phyloP scores from a whole-genome alignment of 2,113 vertebrate genomes.

The Corythaixoides concolor region DNA sequence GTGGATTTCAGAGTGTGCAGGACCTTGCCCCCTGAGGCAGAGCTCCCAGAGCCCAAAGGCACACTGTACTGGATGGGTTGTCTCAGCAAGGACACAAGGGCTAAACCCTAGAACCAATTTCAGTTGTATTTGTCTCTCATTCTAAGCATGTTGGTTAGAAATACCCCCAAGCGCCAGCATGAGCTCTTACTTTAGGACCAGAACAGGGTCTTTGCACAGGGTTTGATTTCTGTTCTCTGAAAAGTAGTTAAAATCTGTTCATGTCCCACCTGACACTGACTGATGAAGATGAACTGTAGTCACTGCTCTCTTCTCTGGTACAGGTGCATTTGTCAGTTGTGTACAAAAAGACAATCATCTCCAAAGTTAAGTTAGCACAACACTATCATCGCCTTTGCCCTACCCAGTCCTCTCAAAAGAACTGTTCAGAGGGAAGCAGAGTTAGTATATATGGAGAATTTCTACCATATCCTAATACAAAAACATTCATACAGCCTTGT shows the following conservation, averaged over 20 bases:
- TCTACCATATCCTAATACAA: background rate
- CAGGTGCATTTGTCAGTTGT: background rate
- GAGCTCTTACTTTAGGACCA: background rate
- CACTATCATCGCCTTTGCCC: background rate
- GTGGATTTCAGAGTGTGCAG: background rate
- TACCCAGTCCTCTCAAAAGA: background rate
- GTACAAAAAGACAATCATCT: background rate
- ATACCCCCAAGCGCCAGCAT: background rate
- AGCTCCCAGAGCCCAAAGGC: background rate
- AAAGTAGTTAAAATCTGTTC: background rate
- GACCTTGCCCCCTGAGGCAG: background rate
- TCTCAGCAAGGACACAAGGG: background rate
- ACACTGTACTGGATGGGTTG: accelerated
- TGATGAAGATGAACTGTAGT: background rate
- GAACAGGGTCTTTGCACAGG: background rate
- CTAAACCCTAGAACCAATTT: background rate
- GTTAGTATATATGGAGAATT: background rate
- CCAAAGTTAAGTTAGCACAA: background rate
- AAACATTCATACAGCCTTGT: background rate
- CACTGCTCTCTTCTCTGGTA: background rate
- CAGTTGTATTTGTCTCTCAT: background rate
- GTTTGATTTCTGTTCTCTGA: background rate
- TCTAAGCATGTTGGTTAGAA: background rate
- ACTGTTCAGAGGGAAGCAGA: background rate
- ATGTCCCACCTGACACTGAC: background rate